A percentile compares a stretch with the other conserved stretches of the same genome.
phyloP scores from a whole-genome alignment of 2,888 invertebrate species.

The Sclerodermus sp. region DNA sequence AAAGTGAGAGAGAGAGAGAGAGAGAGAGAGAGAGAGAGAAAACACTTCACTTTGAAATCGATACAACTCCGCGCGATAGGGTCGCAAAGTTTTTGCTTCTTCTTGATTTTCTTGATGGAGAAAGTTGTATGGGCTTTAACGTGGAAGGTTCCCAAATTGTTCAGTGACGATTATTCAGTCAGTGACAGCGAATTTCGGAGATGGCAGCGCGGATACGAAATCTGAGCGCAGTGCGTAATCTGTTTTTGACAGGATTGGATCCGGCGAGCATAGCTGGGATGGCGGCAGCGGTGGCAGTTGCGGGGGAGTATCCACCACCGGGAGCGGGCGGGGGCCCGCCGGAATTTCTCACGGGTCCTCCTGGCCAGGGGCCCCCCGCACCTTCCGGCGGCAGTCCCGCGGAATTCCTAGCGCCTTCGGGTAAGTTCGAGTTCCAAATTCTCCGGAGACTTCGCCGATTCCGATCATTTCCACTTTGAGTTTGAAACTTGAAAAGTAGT shows the following conservation, averaged over 20 bases:
- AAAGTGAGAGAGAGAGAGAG: too few species aligned
- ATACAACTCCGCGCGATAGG: too few species aligned
- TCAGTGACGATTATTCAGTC: too few species aligned
- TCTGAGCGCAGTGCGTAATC: constrained; percentile 43
- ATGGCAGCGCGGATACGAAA: constrained; percentile 38
- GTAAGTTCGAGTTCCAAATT: constrained; percentile 25
- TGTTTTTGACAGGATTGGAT: constrained; percentile 54
- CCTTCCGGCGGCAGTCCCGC: constrained; percentile 54
- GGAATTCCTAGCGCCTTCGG: constrained; percentile 55
- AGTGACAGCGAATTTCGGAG: constrained; percentile 40
- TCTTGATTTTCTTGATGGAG: too few species aligned
- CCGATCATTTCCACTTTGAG: too few species aligned
- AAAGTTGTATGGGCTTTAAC: too few species aligned
- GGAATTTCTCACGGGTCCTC: constrained; percentile 55
- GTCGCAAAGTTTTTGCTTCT: too few species aligned
- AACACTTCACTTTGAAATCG: too few species aligned
- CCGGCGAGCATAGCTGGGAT: constrained; percentile 55
- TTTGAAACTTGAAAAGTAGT: too few species aligned
- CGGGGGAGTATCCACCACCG: constrained; percentile 56
- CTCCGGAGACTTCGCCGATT: too few species aligned
- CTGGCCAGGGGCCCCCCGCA: constrained; percentile 54
- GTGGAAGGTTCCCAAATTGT: too few species aligned
- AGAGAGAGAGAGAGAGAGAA: too few species aligned
- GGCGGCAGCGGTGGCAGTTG: constrained; percentile 54
- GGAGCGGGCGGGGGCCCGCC: constrained; percentile 55